A percentile compares a stretch with the other conserved stretches of the same genome.
Evolutionary conservation across 2,888 invertebrate genomes (phyloP).

Genomic region (Eumacrocentrus americanus): DNA sequence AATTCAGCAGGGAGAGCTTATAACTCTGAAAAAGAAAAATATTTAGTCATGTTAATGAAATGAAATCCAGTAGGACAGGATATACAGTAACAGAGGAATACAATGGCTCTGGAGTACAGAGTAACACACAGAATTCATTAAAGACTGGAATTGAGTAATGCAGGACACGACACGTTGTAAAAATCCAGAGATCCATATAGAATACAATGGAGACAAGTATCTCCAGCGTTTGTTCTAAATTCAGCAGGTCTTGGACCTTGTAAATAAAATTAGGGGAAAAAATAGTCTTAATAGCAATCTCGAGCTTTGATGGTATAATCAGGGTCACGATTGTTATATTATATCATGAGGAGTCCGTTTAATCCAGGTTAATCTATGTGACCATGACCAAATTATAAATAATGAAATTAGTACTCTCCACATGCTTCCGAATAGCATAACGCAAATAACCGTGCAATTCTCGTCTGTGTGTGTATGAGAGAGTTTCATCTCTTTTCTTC

Average conservation of each 20-base stretch:
- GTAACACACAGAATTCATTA: slow-evolving; percentile 25
- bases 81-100: slow-evolving; percentile 22
- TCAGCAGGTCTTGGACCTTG: too few species aligned
- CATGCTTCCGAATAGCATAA: neutral
- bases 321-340: too few species aligned
- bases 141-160: slow-evolving; percentile 23
- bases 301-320: too few species aligned
- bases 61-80: slow-evolving; percentile 18
- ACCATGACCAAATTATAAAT: neutral
- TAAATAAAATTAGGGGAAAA: too few species aligned
- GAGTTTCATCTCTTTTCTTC: neutral
- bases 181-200: slow-evolving; percentile 15
- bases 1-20: too few species aligned
- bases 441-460: neutral
- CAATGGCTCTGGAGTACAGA: slow-evolving; percentile 20
- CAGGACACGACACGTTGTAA: slow-evolving; percentile 12
- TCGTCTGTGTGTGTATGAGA: neutral
- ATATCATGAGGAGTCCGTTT: neutral
- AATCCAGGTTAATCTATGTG: neutral
- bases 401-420: neutral
- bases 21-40: neutral
- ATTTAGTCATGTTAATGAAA: slow-evolving; percentile 14
- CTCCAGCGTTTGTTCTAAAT: slow-evolving; percentile 14
- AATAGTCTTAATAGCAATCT: too few species aligned
- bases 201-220: slow-evolving; percentile 22